Evolutionary conservation across 2,113 vertebrate genomes (phyloP).

Genomic region (Drymodes brunneopygia): DNA sequence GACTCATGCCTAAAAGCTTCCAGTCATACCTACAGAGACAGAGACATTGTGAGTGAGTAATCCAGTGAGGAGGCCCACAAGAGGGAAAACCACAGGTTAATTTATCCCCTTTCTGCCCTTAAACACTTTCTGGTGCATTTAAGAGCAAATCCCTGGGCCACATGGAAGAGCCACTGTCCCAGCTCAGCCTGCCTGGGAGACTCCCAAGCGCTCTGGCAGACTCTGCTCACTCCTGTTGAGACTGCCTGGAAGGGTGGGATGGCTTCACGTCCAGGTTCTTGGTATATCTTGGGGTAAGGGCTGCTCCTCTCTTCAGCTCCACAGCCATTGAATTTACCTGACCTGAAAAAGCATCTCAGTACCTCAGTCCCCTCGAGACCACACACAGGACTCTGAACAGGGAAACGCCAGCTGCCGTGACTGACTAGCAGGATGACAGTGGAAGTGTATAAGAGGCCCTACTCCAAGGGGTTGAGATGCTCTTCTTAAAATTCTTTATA

Average conservation of each 20-base stretch:
- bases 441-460: neutral
- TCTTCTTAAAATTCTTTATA: neutral
- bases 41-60: neutral
- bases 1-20: neutral
- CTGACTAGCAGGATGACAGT: neutral
- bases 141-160: neutral
- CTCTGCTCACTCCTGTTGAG: neutral
- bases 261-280: neutral
- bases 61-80: neutral
- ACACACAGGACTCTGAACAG: neutral
- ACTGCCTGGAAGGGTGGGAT: neutral
- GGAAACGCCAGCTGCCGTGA: neutral
- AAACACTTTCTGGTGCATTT: neutral
- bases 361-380: neutral
- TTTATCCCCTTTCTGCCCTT: neutral
- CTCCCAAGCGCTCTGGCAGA: no score
- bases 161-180: neutral
- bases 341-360: neutral
- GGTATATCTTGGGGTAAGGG: neutral
- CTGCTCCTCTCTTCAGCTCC: neutral
- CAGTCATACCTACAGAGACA: neutral
- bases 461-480: neutral
- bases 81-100: neutral
- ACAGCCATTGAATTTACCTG: neutral
- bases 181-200: neutral